Conservation (phyloP, 2,113 vertebrate genomes). For the Callocephalon fimbriatum region DNA sequence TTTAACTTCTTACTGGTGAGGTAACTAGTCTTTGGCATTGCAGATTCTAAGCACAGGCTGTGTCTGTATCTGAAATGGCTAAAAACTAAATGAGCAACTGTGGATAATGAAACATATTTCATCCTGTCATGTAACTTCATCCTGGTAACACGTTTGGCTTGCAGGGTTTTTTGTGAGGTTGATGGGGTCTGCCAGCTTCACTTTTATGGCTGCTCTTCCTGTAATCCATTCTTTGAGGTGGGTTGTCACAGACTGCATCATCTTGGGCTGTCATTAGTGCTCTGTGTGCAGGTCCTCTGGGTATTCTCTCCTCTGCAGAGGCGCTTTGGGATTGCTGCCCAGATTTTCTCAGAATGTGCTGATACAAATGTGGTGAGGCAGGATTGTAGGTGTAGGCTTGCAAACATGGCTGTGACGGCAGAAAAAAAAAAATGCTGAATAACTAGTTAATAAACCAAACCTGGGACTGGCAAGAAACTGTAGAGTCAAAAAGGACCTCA, state of each 20-base stretch:
- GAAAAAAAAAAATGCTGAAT: conserved; percentile 41
- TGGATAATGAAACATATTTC: neutral
- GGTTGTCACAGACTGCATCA: conserved; percentile 12
- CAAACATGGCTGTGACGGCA: neutral
- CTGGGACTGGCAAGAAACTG: neutral
- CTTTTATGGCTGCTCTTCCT: neutral
- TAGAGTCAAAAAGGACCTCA: neutral
- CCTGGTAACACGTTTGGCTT: neutral
- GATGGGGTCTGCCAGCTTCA: neutral
- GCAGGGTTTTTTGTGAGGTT: neutral
- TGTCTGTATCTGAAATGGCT: neutral
- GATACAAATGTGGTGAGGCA: conserved; percentile 63
- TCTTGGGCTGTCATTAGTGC: neutral
- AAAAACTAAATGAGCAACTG: neutral
- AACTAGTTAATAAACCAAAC: conserved; percentile 50
- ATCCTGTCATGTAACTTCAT: neutral
- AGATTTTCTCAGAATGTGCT: conserved; percentile 61
- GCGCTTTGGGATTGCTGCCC: conserved; percentile 53
- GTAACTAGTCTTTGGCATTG: neutral
- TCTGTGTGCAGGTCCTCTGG: neutral
- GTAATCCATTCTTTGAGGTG: neutral
- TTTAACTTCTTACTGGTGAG: neutral
- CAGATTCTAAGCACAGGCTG: neutral
- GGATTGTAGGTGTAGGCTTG: conserved; percentile 61
- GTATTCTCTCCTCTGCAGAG: conserved; percentile 46